These are phyloP conservation scores for Caenorhabditis afra DNA, from an alignment of 2,888 invertebrate genomes.

Conservation along the genomic window DNA sequence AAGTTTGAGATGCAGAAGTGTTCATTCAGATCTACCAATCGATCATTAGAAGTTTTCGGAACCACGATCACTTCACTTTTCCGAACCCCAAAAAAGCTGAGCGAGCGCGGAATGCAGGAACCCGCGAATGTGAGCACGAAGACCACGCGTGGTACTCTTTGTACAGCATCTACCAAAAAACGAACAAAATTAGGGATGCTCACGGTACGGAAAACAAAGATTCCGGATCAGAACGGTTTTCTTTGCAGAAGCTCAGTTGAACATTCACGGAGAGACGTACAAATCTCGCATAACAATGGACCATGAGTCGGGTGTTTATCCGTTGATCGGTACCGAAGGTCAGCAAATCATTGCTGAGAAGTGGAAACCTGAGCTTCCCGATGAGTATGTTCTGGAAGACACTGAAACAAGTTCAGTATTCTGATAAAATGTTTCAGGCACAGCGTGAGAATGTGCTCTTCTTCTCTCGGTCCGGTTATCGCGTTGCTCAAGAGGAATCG, in stretches of 20 bases:
- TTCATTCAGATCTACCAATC: constrained; percentile 12
- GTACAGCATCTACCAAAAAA: constrained; percentile 19
- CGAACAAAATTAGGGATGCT: constrained; percentile 26
- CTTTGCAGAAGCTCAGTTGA: constrained; percentile 29
- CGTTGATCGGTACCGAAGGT: no score
- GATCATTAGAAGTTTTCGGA: constrained; percentile 20
- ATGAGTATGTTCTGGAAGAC: constrained; percentile 5
- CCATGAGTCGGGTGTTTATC: no score
- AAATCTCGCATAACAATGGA: no score
- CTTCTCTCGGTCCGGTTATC: constrained; percentile 13
- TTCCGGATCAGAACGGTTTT: not conserved
- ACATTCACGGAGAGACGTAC: constrained; percentile 8
- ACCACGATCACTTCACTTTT: constrained; percentile 7
- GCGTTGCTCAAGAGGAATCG: constrained; percentile 1
- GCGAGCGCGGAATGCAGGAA: not conserved
- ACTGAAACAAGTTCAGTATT: not conserved
- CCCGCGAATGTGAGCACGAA: not conserved
- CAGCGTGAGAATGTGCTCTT: constrained; percentile 23
- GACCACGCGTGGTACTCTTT: constrained; percentile 28
- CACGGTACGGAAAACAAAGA: constrained; percentile 4
- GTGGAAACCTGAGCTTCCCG: constrained; percentile 18
- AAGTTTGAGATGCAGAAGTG: not conserved
- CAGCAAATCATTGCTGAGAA: no score
- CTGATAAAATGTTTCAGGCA: constrained; percentile 17
- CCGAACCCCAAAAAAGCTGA: constrained; percentile 13